phyloP scores from a whole-genome alignment of 37 sponge, comb jelly and placozoan genomes.

The Agelas oroides region DNA sequence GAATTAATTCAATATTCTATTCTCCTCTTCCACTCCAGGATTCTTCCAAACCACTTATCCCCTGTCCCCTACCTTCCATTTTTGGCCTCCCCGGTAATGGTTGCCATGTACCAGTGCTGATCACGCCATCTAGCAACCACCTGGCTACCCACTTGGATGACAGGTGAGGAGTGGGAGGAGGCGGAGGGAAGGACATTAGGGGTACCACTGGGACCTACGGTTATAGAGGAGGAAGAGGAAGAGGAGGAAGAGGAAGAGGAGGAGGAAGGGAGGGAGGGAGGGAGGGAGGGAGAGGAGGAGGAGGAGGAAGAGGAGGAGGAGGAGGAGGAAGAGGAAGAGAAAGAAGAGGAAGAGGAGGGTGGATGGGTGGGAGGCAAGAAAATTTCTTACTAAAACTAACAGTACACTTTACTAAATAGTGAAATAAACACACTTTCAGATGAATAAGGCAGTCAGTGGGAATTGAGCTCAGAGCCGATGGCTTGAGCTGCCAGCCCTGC shows the following conservation, averaged over 20 bases:
- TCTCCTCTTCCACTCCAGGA: no score
- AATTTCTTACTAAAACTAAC: no score
- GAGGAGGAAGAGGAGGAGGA: background rate
- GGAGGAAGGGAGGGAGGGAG: background rate
- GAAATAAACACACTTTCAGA: no score
- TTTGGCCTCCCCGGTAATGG: background rate
- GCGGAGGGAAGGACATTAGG: background rate
- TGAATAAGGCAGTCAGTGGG: no score
- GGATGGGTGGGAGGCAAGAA: background rate
- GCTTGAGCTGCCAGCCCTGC: no score
- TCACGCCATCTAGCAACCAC: constrained; percentile 34
- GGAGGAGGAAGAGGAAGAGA: background rate
- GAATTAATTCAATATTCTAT: no score
- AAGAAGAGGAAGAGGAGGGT: constrained; percentile 11
- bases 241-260: background rate
- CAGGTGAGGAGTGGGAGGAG: background rate
- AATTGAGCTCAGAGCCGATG: no score
- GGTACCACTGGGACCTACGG: background rate
- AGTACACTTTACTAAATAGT: no score
- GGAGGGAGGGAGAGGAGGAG: background rate
- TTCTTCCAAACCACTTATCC: no score
- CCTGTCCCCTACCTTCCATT: constrained; percentile 8
- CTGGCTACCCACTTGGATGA: background rate
- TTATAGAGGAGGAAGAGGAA: background rate
- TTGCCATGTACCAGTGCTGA: constrained; percentile 23